Base-by-base conservation (phyloP, 2,888 invertebrate genomes). In the Notodonta ziczac region DNA sequence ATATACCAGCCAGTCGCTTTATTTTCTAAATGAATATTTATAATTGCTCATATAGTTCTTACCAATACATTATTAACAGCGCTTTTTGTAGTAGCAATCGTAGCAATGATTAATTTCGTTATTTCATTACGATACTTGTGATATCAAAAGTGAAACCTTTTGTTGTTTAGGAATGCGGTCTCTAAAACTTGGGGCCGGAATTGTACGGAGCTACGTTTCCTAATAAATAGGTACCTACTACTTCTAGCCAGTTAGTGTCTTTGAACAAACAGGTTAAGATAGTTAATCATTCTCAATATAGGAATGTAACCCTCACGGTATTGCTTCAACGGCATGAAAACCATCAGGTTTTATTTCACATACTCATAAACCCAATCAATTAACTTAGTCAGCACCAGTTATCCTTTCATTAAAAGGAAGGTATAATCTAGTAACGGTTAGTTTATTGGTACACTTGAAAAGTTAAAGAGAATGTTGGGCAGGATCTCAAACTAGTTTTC, bases 11-110 rank as follows among this genome's bases (percentile, higher is more conserved):
- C 74, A 73, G 62, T 74, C 61, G 78, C 73, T 78, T 79, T 81
- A 79, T 84, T 84, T 84, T 86, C 82, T 82, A 82, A 80, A 78
- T 77, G 69, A 72, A 75, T 81, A 72, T 77, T 76, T 76, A 76
- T 74, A 76, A 75, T 77, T 73, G 57, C 62, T 67, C 64, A 57
- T 59, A 62, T 57, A 55, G 42, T 65, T 59, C 56, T 58, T 66
- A 60, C 64, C 56, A 55, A 61, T 57, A 44, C 54, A n/a, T 58
- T 66, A 62, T 64, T 46, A 24, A 42, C 32, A 44, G 14, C 42
- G 32, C n/a, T 52, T 44, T 42, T 44, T 44, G 24, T 44, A 56
- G 24, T 44, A 24, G 32, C 13, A 52, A 44, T 44, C 24, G 24
- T 12, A 24, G 32, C 13, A 52, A 16, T 52, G 32, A 52, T 16